Evolutionary conservation across 2,113 vertebrate species (phyloP), one percentile per base, ranked within the genome.

Genomic region (Pipra filicauda): DNA sequence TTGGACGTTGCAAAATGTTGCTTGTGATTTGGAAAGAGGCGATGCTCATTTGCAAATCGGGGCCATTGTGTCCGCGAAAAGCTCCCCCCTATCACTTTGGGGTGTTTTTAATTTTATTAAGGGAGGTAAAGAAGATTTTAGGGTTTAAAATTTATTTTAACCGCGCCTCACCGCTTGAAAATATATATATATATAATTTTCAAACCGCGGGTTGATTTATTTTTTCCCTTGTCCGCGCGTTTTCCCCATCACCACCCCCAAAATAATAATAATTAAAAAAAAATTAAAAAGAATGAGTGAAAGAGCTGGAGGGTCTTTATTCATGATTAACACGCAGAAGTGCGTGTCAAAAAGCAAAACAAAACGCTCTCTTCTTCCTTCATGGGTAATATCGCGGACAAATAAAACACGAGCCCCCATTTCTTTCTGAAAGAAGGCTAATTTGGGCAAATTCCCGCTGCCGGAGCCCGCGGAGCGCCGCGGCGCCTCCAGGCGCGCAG

Each of bases 1-100:
- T 95, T 98, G 97, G 97, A 97, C 96, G 97, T 95, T 94, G 98
- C 98, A 98, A 98, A 98, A 98, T 97, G 98, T 96, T 97, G 96
- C 95, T 97, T 96, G 93, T 96, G 97, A 97, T 97, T 97, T 89
- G 93, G 95, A 96, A 96, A 95, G 81, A 55, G 94, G 69, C 94
- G 89, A 85, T 95, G 91, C 95, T 96, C 96, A 93, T 97, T 97
- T 96, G 94, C 71, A 96, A 97, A 97, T 89, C 89, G 93, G 85
- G 33, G 59, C 92, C 74, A 96, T 97, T 98, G 96, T 97, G 96
- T 35, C 23, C 7, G 6, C 39, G n/a, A 3, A 37, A 23, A 65
- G 64, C 64, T 55, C n/a, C 72, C 73, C 81, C 81, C 66, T 33
- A 48, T 31, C 71, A n/a, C 21, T 91, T 82, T 20, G 75, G 48